These are phyloP conservation scores for Actinia tenebrosa DNA, from an alignment of 64 coral and sea anemone species.

Conservation along the genomic window DNA sequence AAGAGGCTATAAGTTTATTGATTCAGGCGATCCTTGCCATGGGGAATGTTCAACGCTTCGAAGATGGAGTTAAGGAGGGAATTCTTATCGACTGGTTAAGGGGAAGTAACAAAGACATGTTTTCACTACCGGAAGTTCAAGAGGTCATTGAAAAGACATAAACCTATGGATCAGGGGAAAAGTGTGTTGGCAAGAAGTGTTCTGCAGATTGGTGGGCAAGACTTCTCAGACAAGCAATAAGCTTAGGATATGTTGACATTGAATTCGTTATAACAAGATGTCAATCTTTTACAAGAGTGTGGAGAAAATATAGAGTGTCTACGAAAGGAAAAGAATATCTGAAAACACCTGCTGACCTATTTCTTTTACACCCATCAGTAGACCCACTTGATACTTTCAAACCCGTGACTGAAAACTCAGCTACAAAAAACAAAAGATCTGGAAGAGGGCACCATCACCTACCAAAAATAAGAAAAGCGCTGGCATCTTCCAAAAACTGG, in stretches of 20 bases:
- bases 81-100: conserved; percentile 35
- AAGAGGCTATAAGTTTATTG: conserved; percentile 3
- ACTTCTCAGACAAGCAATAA: conserved; percentile 25
- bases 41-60: background rate
- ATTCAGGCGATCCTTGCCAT: background rate
- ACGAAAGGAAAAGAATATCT: background rate
- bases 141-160: conserved; percentile 6
- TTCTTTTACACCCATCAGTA: background rate
- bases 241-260: conserved; percentile 28
- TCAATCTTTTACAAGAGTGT: background rate
- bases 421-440: background rate
- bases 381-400: conserved; percentile 14
- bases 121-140: conserved; percentile 33
- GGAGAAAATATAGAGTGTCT: background rate
- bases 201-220: conserved; percentile 31
- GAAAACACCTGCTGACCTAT: background rate
- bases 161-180: conserved; percentile 19
- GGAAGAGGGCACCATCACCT: background rate
- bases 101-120: conserved; percentile 26
- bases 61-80: conserved; percentile 9
- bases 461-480: background rate
- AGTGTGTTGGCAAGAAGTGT: background rate
- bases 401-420: background rate
- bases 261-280: background rate
- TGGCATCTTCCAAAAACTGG: background rate